Base-by-base conservation (phyloP, 2,888 invertebrate species). In the Seira sanloemensis region DNA sequence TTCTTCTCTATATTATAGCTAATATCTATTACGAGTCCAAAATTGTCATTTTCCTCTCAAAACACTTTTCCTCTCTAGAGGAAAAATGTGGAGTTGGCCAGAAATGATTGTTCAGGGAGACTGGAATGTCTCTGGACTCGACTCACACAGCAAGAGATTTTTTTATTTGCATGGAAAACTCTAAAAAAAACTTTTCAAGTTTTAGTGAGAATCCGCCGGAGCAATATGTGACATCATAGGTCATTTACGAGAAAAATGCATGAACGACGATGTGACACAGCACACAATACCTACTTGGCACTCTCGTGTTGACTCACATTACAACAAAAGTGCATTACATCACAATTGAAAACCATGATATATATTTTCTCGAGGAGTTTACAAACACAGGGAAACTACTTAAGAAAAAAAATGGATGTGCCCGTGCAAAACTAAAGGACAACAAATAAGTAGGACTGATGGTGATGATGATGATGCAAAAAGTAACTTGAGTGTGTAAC, bases 41-140 rank as follows among this genome's bases (percentile, higher is more conserved):
- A 37, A 37, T 37, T 37, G 37, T 37, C 37, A 37, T 37, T 37
- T 37, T 37, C 37, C 37, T 12, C 12, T 37, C 37, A 4, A 37
- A 37, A 37, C 37, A 37, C 12, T n/a, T 37, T 37, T 7, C 5
- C 12, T 37, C 37, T 37, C 24, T 21, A 16, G 68, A 24, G 68
- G 7, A 16, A 2, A 21, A 24, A 67, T 21, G 25, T 18, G 25
- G 23, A 67, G 68, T 16, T 16, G 12, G 79, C 72, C 68, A 67
- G 74, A 79, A 80, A 73, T 80, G 71, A 80, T 73, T 80, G 73
- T 80, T 58, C 73, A 66, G 66, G 37, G 74, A 68, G 66, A 72
- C 69, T 26, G 66, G 78, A 62, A 71, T 78, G 72, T 72, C 66
- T 78, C 50, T 37, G 46, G 9, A 5, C 37, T 37, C 4, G 37